Evolutionary conservation across 2,113 vertebrate species (phyloP), one percentile per base, ranked within the genome.

Genomic region (Verasper variegatus): DNA sequence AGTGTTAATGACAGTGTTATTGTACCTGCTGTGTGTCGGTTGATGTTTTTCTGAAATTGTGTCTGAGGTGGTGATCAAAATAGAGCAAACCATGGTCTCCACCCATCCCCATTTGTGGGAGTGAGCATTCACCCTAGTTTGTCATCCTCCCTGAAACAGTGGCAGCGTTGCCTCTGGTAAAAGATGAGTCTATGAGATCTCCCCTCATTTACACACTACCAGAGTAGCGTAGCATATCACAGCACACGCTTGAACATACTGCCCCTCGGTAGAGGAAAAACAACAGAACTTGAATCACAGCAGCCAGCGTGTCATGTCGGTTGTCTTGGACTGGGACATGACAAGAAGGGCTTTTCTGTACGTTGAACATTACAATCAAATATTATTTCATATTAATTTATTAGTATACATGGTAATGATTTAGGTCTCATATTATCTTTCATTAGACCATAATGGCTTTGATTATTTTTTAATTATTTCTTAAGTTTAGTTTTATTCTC

Each of bases 181-280:
- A 49, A 49, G 45, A 49, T 49, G 45, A 17, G 45, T 20, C 17
- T 31, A 35, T 35, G 27, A 59, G 57, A 59, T 59, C 27, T 60
- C 58, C 37, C 31, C 58, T 60, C 35, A 37, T 60, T 60, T 35
- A 60, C 58, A 60, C 58, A 37, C 45, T 18, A 49, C 14, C 45
- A 49, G 45, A 49, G 45, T 5, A 18, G 45, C 15, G 5, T 49
- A 49, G 45, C 45, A 49, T 15, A 18, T 1, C 45, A 6, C 45
- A 49, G 45, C 40, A 42, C 40, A 13, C 12, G 15, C 45, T 6
- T 4, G 0, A 15, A 60, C 58, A 60, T 15, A 45, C 12, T 15
- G 14, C 42, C 12, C 42, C 42, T 49, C 15, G 31, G 4, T 18
- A 20, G 10, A 6, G 18, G 31, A 31, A 31, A 60, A 60, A 37